phyloP scores from a whole-genome alignment of 1,140 invertebrate genomes.

The Platorchestia sp. region DNA sequence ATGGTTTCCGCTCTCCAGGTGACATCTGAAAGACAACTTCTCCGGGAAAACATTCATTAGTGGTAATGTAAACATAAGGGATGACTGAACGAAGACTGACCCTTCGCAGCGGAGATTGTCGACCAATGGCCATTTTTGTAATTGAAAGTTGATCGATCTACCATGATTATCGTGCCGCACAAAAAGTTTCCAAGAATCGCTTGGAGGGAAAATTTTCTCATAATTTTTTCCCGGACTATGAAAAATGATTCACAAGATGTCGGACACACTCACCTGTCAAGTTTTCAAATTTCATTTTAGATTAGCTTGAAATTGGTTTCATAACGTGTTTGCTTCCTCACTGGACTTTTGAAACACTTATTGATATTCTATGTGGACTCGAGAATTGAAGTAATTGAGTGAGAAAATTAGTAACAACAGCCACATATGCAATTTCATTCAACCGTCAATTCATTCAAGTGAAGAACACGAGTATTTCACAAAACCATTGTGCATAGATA shows the following conservation, averaged over 20 bases:
- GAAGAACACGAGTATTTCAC: too few relatives aligned
- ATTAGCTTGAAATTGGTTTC: not conserved
- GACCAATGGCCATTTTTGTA: constrained; percentile 5
- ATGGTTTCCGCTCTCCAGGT: not conserved
- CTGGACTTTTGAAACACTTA: not conserved
- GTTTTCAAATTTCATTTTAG: not conserved
- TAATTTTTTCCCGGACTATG: not conserved
- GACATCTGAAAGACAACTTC: constrained; percentile 19
- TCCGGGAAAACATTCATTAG: constrained; percentile 21
- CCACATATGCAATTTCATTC: too few relatives aligned
- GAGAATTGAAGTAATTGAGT: too few relatives aligned
- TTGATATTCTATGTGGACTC: too few relatives aligned
- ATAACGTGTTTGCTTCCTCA: not conserved
- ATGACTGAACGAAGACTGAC: not conserved
- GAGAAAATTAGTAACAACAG: too few relatives aligned
- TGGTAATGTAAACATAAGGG: constrained; percentile 27
- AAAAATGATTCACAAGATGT: not conserved
- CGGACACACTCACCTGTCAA: not conserved
- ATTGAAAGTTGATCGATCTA: constrained; percentile 27
- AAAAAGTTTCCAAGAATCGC: not conserved
- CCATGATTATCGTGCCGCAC: not conserved
- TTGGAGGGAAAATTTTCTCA: not conserved
- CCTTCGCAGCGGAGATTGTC: not conserved
- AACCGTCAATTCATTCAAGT: too few relatives aligned
- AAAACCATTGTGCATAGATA: too few relatives aligned